A percentile compares a stretch with the other conserved stretches of the same genome.
Evolutionary conservation across 2,888 invertebrate genomes (phyloP).

Genomic region (Galerucella nymphaeae): DNA sequence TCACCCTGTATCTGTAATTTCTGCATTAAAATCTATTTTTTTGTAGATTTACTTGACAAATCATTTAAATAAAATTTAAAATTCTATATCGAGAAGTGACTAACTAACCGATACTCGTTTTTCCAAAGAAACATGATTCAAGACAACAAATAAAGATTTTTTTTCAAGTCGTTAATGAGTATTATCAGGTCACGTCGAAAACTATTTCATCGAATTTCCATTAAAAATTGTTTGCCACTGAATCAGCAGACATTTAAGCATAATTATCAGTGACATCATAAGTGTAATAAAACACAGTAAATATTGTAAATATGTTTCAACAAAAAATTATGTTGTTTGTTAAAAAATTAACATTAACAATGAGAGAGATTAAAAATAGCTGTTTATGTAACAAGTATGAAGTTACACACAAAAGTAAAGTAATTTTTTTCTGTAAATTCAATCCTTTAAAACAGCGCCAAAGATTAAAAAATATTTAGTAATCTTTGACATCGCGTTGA

Average conservation of each 20-base stretch:
- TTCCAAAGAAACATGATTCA: neutral
- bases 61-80: neutral
- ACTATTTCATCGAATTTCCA: neutral
- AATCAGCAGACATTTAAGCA: neutral
- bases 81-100: neutral
- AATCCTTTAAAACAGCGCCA: no score
- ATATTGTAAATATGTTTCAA: neutral
- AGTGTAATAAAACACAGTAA: neutral
- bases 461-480: no score
- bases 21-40: no score
- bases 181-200: neutral
- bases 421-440: no score
- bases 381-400: neutral
- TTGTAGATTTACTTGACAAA: no score
- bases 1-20: no score
- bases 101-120: neutral
- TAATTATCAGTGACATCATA: neutral
- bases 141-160: neutral
- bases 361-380: neutral
- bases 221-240: neutral
- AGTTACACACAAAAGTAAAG: no score
- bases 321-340: neutral
- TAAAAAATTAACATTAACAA: no score
- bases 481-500: no score
- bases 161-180: neutral